These are phyloP conservation scores for Synanceia verrucosa DNA, from an alignment of 2,797 vertebrate species.

Conservation along the genomic window DNA sequence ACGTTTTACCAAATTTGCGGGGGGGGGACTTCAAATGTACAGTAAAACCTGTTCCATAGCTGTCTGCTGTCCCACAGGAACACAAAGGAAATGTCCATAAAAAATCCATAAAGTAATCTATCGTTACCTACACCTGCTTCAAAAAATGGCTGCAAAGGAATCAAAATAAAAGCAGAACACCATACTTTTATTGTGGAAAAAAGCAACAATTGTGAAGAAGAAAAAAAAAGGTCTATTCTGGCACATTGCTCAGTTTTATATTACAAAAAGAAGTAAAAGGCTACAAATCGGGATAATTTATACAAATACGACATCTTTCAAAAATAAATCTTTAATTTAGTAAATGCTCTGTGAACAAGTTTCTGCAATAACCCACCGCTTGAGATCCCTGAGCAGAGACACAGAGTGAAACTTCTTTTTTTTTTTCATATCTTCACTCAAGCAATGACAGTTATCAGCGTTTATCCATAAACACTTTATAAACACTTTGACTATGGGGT, in stretches of 20 bases:
- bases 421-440: slow-evolving; percentile 70
- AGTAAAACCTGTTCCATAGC: slow-evolving; percentile 63
- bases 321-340: slow-evolving; percentile 99
- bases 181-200: slow-evolving; percentile 93
- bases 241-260: slow-evolving; percentile 88
- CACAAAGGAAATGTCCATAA: slow-evolving; percentile 12
- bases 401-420: slow-evolving; percentile 81
- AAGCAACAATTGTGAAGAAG: slow-evolving; percentile 77
- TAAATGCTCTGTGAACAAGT: slow-evolving; percentile 92
- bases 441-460: slow-evolving; percentile 58
- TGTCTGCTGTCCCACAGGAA: slow-evolving; percentile 36
- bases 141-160: slow-evolving; percentile 31
- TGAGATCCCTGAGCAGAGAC: slow-evolving; percentile 98
- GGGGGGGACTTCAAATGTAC: slow-evolving; percentile 55
- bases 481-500: slow-evolving; percentile 40
- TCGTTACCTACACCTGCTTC: background rate
- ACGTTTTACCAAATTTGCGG: slow-evolving; percentile 72
- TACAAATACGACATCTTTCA: slow-evolving; percentile 95
- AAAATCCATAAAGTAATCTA: slow-evolving; percentile 14
- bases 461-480: slow-evolving; percentile 68
- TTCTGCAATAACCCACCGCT: slow-evolving; percentile 88
- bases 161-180: slow-evolving; percentile 78
- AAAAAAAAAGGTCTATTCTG: slow-evolving; percentile 81
- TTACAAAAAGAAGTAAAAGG: slow-evolving; percentile 92
- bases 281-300: slow-evolving; percentile 99